Conservation (phyloP, 2,113 vertebrate genomes). For the Nansenia antarctica region DNA sequence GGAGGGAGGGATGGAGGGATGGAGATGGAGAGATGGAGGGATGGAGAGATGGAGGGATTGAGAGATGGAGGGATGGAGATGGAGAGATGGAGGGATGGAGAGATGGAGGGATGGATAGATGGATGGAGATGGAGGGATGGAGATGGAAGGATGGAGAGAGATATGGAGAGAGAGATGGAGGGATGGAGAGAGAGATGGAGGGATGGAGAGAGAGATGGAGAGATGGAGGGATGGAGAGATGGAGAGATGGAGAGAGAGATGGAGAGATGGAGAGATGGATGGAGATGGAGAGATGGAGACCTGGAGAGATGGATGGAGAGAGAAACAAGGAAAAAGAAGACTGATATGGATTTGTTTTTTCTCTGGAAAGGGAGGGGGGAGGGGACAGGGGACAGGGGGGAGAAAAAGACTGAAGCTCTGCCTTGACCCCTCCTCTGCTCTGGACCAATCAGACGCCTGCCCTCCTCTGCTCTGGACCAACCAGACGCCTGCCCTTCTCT, state of each 20-base stretch:
- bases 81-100: conserved; percentile 8
- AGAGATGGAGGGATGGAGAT: conserved; percentile 7
- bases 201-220: conserved; percentile 10
- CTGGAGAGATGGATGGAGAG: too few relatives aligned
- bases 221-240: conserved; percentile 7
- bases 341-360: conserved; percentile 19
- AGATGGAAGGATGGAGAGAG: too few relatives aligned
- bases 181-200: conserved; percentile 10
- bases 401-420: neutral
- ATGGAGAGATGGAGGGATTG: conserved; percentile 7
- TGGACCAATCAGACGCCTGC: neutral
- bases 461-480: too few relatives aligned
- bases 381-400: neutral
- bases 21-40: conserved; percentile 14
- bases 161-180: conserved; percentile 6
- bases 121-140: conserved; percentile 9
- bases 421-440: too few relatives aligned
- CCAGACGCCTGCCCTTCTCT: conserved; percentile 5
- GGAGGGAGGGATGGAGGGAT: neutral
- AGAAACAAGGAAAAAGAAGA: neutral
- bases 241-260: conserved; percentile 11
- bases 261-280: neutral
- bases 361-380: conserved; percentile 32
- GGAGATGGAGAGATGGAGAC: conserved; percentile 14
- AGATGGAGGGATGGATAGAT: conserved; percentile 3